These are phyloP conservation scores for Clarias gariepinus DNA, from an alignment of 2,113 vertebrate genomes.

Conservation along the genomic window DNA sequence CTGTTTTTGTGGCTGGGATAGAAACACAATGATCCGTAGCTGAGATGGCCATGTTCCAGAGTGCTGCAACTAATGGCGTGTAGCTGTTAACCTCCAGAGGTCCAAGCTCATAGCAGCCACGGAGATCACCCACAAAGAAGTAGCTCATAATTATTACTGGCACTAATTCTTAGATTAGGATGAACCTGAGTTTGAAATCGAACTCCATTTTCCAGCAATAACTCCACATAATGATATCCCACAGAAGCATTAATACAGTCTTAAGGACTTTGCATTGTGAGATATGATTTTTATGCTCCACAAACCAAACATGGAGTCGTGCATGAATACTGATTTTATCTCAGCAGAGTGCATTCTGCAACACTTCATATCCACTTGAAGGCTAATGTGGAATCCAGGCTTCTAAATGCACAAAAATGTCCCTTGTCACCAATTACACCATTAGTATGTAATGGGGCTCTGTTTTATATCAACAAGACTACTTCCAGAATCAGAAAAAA, in stretches of 20 bases:
- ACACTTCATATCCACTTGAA: constrained; percentile 37
- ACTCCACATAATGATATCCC: constrained; percentile 19
- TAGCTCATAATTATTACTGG: constrained; percentile 5
- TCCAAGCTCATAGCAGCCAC: constrained; percentile 27
- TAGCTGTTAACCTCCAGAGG: constrained; percentile 52
- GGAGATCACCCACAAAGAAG: constrained; percentile 45
- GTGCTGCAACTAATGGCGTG: constrained; percentile 64
- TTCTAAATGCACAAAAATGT: constrained; percentile 31
- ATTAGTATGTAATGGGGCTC: constrained; percentile 54
- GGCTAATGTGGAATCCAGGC: constrained; percentile 30
- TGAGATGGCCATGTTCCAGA: constrained; percentile 59
- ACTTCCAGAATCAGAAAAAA: constrained; percentile 66
- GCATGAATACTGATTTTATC: constrained; percentile 48
- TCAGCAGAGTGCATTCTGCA: constrained; percentile 48
- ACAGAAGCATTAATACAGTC: constrained; percentile 5
- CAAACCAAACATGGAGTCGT: constrained; percentile 37
- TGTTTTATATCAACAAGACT: constrained; percentile 65
- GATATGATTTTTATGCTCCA: constrained; percentile 10
- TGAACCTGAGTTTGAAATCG: constrained; percentile 3
- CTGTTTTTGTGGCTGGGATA: constrained; percentile 51
- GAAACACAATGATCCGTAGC: constrained; percentile 56
- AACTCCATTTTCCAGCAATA: constrained; percentile 11
- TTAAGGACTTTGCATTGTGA: neutral
- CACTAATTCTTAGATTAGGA: constrained; percentile 9
- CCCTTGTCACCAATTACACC: constrained; percentile 54